Evolutionary conservation across 2,888 invertebrate species (phyloP), one percentile per base, ranked within the genome.

Genomic region (Autographa gamma): DNA sequence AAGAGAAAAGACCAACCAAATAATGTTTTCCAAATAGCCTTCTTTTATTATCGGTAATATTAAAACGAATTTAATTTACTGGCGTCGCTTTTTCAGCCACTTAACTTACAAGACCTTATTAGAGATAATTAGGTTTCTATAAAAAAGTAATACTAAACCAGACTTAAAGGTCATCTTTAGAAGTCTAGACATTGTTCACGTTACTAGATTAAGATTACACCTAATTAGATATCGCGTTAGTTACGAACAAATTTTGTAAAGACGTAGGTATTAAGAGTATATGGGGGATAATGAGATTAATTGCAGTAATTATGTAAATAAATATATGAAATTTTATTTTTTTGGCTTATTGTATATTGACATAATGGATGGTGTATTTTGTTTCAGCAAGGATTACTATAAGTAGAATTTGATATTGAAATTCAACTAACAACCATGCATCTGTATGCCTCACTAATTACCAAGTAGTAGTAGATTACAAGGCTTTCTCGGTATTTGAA

Each of bases 101-200:
- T 41, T 41, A 41, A 43, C 14, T 16, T 5, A n/a, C n/a, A 16
- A n/a, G n/a, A 7, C 48, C 16, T 48, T 48, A 48, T n/a, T 48
- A 48, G 7, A 7, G n/a, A 48, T n/a, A 48, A 48, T 48, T 16
- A 48, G 48, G n/a, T n/a, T n/a, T 6, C n/a, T 48, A n/a, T n/a
- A 48, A 13, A 56, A 56, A 56, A 56, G 19, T 25, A 25, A 48
- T 48, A 48, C 19, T 56, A 56, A 25, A 56, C 19, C 54, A 25
- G 25, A 19, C 18, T 56, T 0, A 56, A 19, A 56, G 54, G 54
- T 56, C 54, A 11, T 14, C 19, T 11, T 56, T 56, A 25, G 54
- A 56, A 56, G 54, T 56, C 54, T 56, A 56, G 54, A 56, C 54
- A 25, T 56, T 56, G 54, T 56, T 25, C 54, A 19, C 25, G 25